Evolutionary conservation across 1,140 invertebrate genomes (phyloP), one percentile per base, ranked within the genome.

Genomic region (Dendrolimus punctatus): DNA sequence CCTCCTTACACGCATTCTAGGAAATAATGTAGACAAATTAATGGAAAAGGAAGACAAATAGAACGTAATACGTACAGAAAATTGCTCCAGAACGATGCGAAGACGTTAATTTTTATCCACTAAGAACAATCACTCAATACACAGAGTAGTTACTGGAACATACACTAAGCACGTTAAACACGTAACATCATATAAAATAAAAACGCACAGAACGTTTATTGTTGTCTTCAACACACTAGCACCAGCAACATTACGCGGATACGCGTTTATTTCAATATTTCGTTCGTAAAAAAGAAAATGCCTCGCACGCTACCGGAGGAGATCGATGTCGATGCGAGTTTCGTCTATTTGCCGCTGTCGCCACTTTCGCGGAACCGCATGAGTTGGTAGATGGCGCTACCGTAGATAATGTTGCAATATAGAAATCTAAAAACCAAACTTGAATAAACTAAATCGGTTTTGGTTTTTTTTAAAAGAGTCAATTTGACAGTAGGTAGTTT

Each of bases 261-360:
- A 74, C 65, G 70, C 69, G 66, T 69, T 76, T 60, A 58, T 66
- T 63, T 64, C 54, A 73, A 62, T 70, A 74, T 68, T 76, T 78
- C 67, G 66, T 72, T 72, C 72, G 70, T 68, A 62, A 68, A 74
- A 79, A 73, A 65, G 57, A 62, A 66, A 56, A 53, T 62, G 59
- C 66, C 71, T 68, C 62, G 62, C 62, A 67, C 72, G 62, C 71
- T 53, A 74, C 74, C 71, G 66, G 72, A 68, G 68, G 67, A 77
- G 73, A 85, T 85, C 82, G 80, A 85, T 85, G 80, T 80, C 71
- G 69, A 65, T 60, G 49, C 49, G 55, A 76, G 70, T 77, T 82
- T 78, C 73, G 56, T 62, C 68, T 77, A 71, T 60, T 62, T 49
- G 53, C 80, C 72, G 66, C 53, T 55, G 67, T 53, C 77, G 77